Base-by-base conservation (phyloP, 2,797 vertebrate species). In the Platalea minor region DNA sequence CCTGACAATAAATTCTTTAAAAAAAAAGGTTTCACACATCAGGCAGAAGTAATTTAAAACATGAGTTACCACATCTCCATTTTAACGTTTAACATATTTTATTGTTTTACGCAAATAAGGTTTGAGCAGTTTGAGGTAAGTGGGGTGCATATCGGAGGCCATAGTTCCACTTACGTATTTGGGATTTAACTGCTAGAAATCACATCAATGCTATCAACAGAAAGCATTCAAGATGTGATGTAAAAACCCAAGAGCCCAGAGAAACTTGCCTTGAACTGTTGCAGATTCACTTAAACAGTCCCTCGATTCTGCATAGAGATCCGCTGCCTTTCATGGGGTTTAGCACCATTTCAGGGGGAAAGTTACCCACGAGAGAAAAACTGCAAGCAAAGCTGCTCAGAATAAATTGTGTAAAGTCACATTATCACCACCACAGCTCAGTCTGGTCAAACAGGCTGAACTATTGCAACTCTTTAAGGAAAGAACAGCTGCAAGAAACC, bases 191-290 rank as follows among this genome's bases (percentile, higher is more conserved):
- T 16, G 3, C 17, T 15, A 11, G 35, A 26, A 86, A 43, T 29
- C 24, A 10, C 0, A 0, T 11, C 57, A 51, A 2, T 10, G 21
- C 10, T 82, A 9, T 53, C 28, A 1, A 18, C 1, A 26, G 33
- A 37, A 59, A 69, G 37, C n/a, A 46, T n/a, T 28, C 41, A 37
- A 53, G 28, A 21, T 11, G 16, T 2, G 2, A n/a, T 13, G 21
- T 33, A 16, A 50, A 85, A 80, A n/a, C 2, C 35, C 4, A 5
- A 25, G 29, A 61, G 23, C 24, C 64, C 60, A 24, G 28, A 13
- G 20, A 23, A 77, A 57, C 24, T 51, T 39, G 35, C 37, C 82
- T 65, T 33, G 64, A 61, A 24, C 43, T 23, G 5, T 11, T 43
- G 28, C 57, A 41, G 53, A 17, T 37, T n/a, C 63, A 21, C 59